A percentile compares a stretch with the other conserved stretches of the same genome.
phyloP scores from a whole-genome alignment of 1,140 invertebrate species.

The Philopotamus ludificatus region DNA sequence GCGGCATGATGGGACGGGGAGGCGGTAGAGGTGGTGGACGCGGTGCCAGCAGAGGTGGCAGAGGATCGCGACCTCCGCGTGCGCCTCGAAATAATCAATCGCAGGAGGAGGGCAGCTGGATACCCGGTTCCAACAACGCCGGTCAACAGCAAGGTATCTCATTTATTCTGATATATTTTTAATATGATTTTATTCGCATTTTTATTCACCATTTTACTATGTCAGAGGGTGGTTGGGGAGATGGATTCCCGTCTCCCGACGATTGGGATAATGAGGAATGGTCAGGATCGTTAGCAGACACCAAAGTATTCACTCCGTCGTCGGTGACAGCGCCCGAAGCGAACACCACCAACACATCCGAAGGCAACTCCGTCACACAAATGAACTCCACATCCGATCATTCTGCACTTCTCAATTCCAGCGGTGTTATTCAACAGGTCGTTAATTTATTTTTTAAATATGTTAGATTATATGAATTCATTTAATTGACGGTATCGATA shows the following conservation, averaged over 20 bases:
- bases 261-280: conserved; percentile 96
- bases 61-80: conserved; percentile 41
- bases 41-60: conserved; percentile 55
- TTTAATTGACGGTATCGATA: too few species aligned
- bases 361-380: conserved; percentile 11
- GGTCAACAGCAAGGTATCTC: conserved; percentile 12
- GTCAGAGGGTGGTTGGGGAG: conserved; percentile 44
- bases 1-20: conserved; percentile 53
- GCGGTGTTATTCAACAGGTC: conserved; percentile 11
- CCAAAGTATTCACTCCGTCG: conserved; percentile 90
- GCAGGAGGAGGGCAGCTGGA: conserved; percentile 40
- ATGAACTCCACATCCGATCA: conserved; percentile 12
- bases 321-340: conserved; percentile 45
- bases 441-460: neutral
- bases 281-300: conserved; percentile 87
- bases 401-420: conserved; percentile 1
- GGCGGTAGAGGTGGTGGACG: conserved; percentile 52
- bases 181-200: neutral
- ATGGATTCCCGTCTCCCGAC: conserved; percentile 63
- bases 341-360: too few species aligned
- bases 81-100: conserved; percentile 35
- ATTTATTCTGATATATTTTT: too few species aligned
- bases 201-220: neutral
- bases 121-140: neutral
- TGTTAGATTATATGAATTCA: neutral